Conservation (phyloP, 1,140 invertebrate genomes). For the Caenorhabditis briggsae region DNA sequence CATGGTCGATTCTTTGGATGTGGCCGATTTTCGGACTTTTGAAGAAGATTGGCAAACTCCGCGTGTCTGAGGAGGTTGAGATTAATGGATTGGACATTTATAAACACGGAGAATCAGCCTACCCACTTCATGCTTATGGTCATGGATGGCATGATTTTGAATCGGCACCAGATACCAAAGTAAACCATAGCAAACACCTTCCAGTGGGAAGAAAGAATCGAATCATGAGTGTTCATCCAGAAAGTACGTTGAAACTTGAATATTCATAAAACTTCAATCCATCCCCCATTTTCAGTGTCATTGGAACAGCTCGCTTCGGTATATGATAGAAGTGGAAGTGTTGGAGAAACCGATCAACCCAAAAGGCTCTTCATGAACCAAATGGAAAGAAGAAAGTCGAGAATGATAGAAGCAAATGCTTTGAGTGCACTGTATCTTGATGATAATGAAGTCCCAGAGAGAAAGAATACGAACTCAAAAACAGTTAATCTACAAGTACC, state of each 20-base stretch:
- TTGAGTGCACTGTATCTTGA: background rate
- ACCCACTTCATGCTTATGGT: slow-evolving; percentile 64
- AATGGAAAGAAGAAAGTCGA: background rate
- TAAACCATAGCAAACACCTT: background rate
- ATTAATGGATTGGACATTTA: slow-evolving; percentile 64
- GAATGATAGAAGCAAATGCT: slow-evolving; percentile 14
- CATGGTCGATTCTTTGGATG: slow-evolving; percentile 79
- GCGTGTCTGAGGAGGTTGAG: slow-evolving; percentile 61
- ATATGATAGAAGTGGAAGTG: slow-evolving; percentile 59
- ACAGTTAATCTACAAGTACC: slow-evolving; percentile 22
- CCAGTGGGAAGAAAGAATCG: slow-evolving; percentile 29
- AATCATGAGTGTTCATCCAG: slow-evolving; percentile 18
- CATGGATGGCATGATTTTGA: slow-evolving; percentile 64
- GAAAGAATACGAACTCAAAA: slow-evolving; percentile 25
- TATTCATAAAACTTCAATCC: background rate
- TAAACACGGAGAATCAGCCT: slow-evolving; percentile 64
- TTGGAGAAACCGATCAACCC: background rate
- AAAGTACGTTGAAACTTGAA: background rate
- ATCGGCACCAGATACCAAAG: background rate
- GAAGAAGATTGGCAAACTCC: slow-evolving; percentile 70
- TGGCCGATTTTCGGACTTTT: slow-evolving; percentile 79
- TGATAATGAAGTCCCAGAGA: background rate
- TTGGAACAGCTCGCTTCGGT: slow-evolving; percentile 63
- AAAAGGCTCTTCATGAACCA: background rate
- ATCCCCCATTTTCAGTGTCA: slow-evolving; percentile 58